These are phyloP conservation scores for Irena cyanogastra DNA, from an alignment of 2,113 vertebrate genomes.

Conservation along the genomic window DNA sequence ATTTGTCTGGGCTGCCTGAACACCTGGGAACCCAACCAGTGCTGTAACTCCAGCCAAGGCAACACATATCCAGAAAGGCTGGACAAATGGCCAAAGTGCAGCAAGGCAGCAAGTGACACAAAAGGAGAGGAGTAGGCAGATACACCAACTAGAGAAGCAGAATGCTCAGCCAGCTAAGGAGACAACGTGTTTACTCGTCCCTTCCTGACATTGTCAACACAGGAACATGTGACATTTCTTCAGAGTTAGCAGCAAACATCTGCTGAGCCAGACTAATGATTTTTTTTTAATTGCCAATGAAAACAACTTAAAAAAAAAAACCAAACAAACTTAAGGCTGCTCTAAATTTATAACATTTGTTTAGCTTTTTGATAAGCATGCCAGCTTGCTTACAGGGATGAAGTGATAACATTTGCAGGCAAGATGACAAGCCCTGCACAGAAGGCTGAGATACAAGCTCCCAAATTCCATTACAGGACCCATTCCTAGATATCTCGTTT, in stretches of 20 bases:
- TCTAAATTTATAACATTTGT: background rate
- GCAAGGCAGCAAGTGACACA: background rate
- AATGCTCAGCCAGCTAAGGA: background rate
- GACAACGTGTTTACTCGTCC: background rate
- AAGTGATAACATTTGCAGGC: background rate
- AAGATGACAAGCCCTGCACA: background rate
- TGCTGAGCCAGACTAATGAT: background rate
- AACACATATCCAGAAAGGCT: background rate
- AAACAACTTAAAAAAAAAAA: background rate
- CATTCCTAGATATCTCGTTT: background rate
- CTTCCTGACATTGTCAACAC: background rate
- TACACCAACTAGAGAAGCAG: background rate
- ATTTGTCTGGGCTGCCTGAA: background rate
- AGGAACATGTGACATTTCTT: background rate
- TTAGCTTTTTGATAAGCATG: background rate
- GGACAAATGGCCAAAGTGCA: background rate
- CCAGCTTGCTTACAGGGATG: background rate
- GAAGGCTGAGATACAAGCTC: background rate
- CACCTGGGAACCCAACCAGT: background rate
- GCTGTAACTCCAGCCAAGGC: background rate
- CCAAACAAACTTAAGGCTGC: background rate
- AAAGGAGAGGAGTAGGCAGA: background rate
- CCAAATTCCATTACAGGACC: background rate
- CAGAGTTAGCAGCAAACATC: background rate
- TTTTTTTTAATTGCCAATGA: background rate